phyloP scores from a whole-genome alignment of 2,113 vertebrate species.

The Callipepla californica region DNA sequence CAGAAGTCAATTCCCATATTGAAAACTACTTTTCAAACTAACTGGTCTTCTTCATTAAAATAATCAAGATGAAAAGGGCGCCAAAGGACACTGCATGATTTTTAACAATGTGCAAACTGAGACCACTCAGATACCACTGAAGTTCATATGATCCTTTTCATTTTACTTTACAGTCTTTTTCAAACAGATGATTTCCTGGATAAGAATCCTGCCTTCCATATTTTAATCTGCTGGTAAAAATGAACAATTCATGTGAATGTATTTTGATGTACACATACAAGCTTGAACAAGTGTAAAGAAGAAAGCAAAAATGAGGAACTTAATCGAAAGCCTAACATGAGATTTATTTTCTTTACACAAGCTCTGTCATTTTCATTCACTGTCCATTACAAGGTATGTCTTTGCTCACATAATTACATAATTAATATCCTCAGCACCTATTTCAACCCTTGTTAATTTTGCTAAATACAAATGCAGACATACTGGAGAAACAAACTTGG shows the following conservation, averaged over 20 bases:
- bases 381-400: neutral
- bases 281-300: conserved; percentile 29
- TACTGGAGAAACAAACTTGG: conserved; percentile 54
- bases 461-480: conserved; percentile 62
- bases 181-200: conserved; percentile 38
- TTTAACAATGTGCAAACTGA: conserved; percentile 20
- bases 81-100: conserved; percentile 13
- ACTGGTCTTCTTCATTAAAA: conserved; percentile 30
- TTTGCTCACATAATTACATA: conserved; percentile 49
- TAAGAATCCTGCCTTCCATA: conserved; percentile 35
- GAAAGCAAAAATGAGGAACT: conserved; percentile 2
- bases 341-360: conserved; percentile 36
- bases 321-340: neutral
- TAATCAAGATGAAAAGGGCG: conserved; percentile 13
- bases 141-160: conserved; percentile 28
- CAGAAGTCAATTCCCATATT: conserved; percentile 34
- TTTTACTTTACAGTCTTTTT: conserved; percentile 15
- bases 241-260: neutral
- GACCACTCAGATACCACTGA: conserved; percentile 45
- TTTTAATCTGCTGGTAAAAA: conserved; percentile 46
- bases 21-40: conserved; percentile 32
- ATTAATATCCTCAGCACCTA: conserved; percentile 67
- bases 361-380: conserved; percentile 16
- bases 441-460: conserved; percentile 72
- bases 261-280: conserved; percentile 18